Evolutionary conservation across 2,888 invertebrate genomes (phyloP).

Genomic region (Timema cristinae): DNA sequence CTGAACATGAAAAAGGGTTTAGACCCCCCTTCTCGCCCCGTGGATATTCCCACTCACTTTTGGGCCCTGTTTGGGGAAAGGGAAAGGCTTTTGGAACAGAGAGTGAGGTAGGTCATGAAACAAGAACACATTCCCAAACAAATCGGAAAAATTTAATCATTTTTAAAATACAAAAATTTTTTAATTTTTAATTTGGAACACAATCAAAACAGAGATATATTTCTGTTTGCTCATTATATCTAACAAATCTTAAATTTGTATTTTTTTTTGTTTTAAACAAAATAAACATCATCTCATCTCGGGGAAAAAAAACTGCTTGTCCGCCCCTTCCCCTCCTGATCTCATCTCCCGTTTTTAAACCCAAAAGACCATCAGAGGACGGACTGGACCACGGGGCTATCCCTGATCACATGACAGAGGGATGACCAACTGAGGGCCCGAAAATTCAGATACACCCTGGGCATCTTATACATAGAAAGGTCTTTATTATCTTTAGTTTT

Average conservation of each 20-base stretch:
- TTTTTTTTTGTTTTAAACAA: too few species aligned
- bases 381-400: constrained; percentile 75
- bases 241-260: too few species aligned
- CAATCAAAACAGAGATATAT: too few species aligned
- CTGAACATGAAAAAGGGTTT: constrained; percentile 49
- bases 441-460: not conserved
- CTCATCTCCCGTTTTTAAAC: constrained; percentile 65
- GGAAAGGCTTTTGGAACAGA: constrained; percentile 57
- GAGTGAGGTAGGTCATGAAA: not conserved
- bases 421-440: constrained; percentile 70
- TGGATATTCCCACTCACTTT: constrained; percentile 70
- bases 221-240: too few species aligned
- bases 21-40: constrained; percentile 63
- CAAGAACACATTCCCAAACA: too few species aligned
- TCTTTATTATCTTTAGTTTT: too few species aligned
- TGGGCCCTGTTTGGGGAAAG: constrained; percentile 62
- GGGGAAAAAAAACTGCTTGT: too few species aligned
- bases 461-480: too few species aligned
- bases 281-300: too few species aligned
- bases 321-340: constrained; percentile 34
- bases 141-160: too few species aligned
- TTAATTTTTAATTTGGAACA: too few species aligned
- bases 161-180: too few species aligned
- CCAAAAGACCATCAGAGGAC: constrained; percentile 74
- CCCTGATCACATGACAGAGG: constrained; percentile 47